Evolutionary conservation across 2,888 invertebrate species (phyloP), one percentile per base, ranked within the genome.

Genomic region (Pollenia amentaria): DNA sequence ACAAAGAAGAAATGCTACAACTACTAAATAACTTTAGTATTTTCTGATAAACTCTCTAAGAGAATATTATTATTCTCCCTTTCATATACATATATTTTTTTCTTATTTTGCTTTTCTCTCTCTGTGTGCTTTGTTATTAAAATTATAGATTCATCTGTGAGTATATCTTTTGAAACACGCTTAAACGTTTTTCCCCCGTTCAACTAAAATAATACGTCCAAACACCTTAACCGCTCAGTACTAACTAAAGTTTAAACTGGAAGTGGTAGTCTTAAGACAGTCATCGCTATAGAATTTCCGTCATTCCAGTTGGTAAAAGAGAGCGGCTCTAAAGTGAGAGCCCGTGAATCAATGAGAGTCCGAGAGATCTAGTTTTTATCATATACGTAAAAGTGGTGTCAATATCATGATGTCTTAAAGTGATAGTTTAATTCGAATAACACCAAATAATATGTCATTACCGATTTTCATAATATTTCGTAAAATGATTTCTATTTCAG

Each of bases 211-310:
- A 51, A 85, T 88, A 91, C 91, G 90, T 91, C 92, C 75, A 88
- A 87, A 72, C 86, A 87, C 87, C 88, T 88, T 88, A 90, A 88
- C 89, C 88, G 77, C 76, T 89, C 69, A 89, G 89, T 88, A 89
- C 89, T 89, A 90, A 92, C 92, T 92, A 85, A 91, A 89, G 70
- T 76, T 72, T 82, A 91, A 89, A 77, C 86, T 83, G 87, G 88
- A 81, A 89, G 72, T 80, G 29, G 48, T 87, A 88, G 62, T 38
- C 75, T 67, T 48, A 79, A 84, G 9, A 65, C 77, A 76, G 60
- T 80, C 83, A 72, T 69, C 62, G 42, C 48, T 69, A 44, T 70
- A 78, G 70, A 78, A 86, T 84, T 85, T 57, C 57, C 51, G 53
- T 53, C 29, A 51, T 87, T 88, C 88, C 88, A 88, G 84, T 85